These are phyloP conservation scores for Agapornis canus DNA, from an alignment of 2,797 vertebrate genomes.

Conservation along the genomic window DNA sequence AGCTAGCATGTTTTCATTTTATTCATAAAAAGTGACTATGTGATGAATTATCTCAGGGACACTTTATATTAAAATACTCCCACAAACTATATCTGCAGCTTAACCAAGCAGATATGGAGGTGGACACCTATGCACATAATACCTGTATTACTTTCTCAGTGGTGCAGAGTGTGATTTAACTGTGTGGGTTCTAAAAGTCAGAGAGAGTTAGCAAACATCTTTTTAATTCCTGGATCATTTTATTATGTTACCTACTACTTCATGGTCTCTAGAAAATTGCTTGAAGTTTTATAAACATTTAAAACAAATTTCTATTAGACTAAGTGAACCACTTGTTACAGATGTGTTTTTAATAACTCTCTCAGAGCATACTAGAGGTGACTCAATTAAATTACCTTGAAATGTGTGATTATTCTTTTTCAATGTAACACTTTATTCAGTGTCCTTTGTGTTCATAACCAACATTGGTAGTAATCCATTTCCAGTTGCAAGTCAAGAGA, in stretches of 20 bases:
- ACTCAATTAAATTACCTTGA: constrained; percentile 66
- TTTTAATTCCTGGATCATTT: constrained; percentile 36
- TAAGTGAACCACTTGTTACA: constrained; percentile 44
- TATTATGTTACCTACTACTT: constrained; percentile 5
- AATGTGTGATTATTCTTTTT: constrained; percentile 58
- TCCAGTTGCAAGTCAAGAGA: constrained; percentile 68
- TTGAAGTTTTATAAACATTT: constrained; percentile 50
- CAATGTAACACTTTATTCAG: constrained; percentile 60
- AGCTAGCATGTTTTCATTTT: neutral
- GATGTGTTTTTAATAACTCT: constrained; percentile 45
- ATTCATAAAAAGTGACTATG: neutral
- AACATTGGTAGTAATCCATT: constrained; percentile 62
- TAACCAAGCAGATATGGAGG: neutral
- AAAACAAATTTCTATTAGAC: constrained; percentile 20
- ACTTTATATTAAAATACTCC: neutral
- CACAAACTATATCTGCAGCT: neutral
- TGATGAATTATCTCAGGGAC: neutral
- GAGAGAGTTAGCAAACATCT: neutral
- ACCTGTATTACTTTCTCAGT: neutral
- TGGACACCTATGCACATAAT: neutral
- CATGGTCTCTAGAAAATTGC: constrained; percentile 4
- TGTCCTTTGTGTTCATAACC: constrained; percentile 54
- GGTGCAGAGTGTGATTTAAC: neutral
- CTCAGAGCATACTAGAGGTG: constrained; percentile 28
- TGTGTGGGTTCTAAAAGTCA: neutral